phyloP scores from a whole-genome alignment of 2,888 invertebrate genomes.

The Rugalucina vietnamica region DNA sequence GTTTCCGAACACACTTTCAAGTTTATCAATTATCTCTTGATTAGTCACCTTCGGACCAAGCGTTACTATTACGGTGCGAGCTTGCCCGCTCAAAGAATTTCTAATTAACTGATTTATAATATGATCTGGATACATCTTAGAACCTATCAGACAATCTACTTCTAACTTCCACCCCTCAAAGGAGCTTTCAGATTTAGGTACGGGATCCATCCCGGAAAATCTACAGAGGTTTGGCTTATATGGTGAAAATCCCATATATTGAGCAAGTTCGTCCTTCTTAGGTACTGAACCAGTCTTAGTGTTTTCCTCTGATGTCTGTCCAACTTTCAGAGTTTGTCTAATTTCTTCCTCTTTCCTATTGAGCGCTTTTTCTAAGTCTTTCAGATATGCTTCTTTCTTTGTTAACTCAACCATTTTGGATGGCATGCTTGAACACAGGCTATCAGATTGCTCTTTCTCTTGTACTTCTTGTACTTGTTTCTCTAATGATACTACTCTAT shows the following conservation, averaged over 20 bases:
- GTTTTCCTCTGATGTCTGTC: not conserved
- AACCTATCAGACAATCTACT: not conserved
- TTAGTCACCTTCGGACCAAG: not conserved
- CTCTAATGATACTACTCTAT: not conserved
- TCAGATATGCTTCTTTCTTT: not conserved
- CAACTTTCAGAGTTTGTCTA: not conserved
- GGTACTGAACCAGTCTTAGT: not conserved
- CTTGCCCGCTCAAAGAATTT: not conserved
- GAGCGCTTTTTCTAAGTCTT: not conserved
- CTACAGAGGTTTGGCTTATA: not conserved
- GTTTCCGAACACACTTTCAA: not conserved
- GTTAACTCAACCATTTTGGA: not conserved
- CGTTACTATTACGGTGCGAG: not conserved
- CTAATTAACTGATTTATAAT: not conserved
- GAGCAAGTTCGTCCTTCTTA: not conserved
- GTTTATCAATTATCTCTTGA: not conserved
- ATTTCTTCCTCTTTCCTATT: not conserved
- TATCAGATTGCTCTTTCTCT: not conserved
- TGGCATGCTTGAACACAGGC: too few species aligned
- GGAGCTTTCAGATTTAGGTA: not conserved
- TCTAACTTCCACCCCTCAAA: not conserved
- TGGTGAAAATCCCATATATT: not conserved
- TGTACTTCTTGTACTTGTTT: not conserved
- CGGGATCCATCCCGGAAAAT: not conserved
- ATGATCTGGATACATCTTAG: not conserved